phyloP scores from a whole-genome alignment of 1,140 invertebrate species.

The Drosophila repleta region DNA sequence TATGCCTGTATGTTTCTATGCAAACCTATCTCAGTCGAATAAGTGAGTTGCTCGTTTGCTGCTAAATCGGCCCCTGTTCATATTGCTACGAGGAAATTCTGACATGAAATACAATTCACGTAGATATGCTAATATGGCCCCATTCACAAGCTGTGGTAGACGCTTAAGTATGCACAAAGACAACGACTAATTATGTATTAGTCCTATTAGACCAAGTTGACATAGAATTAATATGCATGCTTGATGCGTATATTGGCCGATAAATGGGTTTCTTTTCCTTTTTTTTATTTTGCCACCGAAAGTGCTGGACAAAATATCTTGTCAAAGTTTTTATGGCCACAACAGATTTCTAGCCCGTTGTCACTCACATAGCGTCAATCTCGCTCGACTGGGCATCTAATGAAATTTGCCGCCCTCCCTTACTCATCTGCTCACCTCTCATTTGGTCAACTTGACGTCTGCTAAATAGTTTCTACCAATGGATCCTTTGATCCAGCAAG shows the following conservation, averaged over 20 bases:
- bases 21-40: background rate
- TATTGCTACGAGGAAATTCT: too few species aligned
- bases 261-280: conserved; percentile 38
- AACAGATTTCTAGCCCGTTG: conserved; percentile 54
- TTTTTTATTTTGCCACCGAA: conserved; percentile 63
- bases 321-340: conserved; percentile 69
- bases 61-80: too few species aligned
- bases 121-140: too few species aligned
- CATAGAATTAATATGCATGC: too few species aligned
- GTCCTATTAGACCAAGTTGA: too few species aligned
- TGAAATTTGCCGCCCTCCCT: conserved; percentile 68
- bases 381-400: conserved; percentile 52
- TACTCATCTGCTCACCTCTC: conserved; percentile 13
- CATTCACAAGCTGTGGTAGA: too few species aligned
- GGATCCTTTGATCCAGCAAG: conserved; percentile 55
- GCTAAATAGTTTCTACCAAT: conserved; percentile 65
- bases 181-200: too few species aligned
- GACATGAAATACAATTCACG: too few species aligned
- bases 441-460: conserved; percentile 24
- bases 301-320: conserved; percentile 65
- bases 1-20: background rate
- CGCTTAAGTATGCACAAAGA: too few species aligned
- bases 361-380: conserved; percentile 23
- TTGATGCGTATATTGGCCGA: background rate
- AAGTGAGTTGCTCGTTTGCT: too few species aligned